Percentiles rank a stretch among this genome's conserved stretches.
Conservation (phyloP, 1,140 invertebrate species). For the Trichonephila inaurata region DNA sequence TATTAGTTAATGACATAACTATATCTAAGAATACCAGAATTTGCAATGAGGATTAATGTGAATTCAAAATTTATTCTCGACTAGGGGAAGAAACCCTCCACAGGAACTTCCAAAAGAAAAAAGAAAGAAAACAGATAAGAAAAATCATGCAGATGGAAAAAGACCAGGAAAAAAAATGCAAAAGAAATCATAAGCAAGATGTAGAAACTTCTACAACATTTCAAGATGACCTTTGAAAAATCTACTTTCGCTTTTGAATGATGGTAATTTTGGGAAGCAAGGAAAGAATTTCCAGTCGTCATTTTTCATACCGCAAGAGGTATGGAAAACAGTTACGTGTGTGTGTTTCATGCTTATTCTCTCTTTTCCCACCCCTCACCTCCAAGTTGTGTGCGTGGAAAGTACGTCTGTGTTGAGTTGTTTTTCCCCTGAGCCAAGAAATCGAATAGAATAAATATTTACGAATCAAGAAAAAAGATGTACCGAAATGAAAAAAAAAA, state of each 20-base stretch:
- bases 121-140: neutral
- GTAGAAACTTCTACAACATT: slow-evolving; percentile 56
- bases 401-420: slow-evolving; percentile 23
- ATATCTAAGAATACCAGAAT: too few relatives aligned
- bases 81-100: too few relatives aligned
- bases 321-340: slow-evolving; percentile 65
- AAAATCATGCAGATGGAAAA: neutral
- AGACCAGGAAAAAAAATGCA: neutral
- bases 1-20: too few relatives aligned
- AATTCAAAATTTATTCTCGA: too few relatives aligned
- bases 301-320: slow-evolving; percentile 48
- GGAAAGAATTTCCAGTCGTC: slow-evolving; percentile 51
- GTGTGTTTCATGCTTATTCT: neutral
- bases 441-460: slow-evolving; percentile 27
- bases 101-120: neutral
- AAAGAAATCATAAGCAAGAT: slow-evolving; percentile 45
- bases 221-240: slow-evolving; percentile 73
- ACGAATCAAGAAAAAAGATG: slow-evolving; percentile 22
- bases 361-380: neutral
- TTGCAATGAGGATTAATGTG: too few relatives aligned
- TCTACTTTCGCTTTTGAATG: slow-evolving; percentile 70
- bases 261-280: slow-evolving; percentile 70
- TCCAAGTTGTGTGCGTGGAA: neutral
- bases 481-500: neutral
- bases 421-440: slow-evolving; percentile 23